Conservation (phyloP, 1,140 invertebrate genomes). For the Leptopilina boulardi region DNA sequence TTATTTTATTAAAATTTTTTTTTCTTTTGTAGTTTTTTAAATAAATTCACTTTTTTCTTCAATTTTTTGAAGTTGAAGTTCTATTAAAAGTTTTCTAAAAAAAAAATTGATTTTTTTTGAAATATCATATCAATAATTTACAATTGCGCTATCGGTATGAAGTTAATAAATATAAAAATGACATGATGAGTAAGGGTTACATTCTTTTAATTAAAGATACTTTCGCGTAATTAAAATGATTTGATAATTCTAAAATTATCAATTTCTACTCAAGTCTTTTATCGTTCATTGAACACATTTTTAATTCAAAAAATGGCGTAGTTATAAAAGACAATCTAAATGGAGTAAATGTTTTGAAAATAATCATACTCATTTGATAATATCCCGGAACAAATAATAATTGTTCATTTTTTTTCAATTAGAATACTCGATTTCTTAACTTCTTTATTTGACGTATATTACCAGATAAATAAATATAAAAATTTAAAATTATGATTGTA, state of each 20-base stretch:
- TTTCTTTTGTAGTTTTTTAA: no score
- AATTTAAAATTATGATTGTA: no score
- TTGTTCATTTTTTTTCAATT: conserved; percentile 1
- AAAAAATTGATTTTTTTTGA: no score
- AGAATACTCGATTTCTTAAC: not conserved
- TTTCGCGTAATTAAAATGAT: conserved; percentile 9
- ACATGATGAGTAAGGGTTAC: not conserved
- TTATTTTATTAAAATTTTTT: no score
- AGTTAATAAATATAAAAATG: not conserved
- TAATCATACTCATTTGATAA: conserved; percentile 8
- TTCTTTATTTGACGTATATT: not conserved
- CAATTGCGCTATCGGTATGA: not conserved
- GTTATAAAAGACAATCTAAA: conserved; percentile 13
- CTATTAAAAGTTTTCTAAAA: no score
- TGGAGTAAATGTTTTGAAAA: not conserved
- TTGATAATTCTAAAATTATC: not conserved
- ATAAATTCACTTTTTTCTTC: no score
- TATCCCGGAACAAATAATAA: not conserved
- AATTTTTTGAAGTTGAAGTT: no score
- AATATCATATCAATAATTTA: no score
- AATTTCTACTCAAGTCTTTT: not conserved
- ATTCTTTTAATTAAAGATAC: not conserved
- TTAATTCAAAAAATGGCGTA: not conserved
- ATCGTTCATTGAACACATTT: conserved; percentile 12
- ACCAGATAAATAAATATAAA: not conserved